Base-by-base conservation (phyloP, 53 echinoderm and acorn worm genomes). In the Antedon mediterranea region DNA sequence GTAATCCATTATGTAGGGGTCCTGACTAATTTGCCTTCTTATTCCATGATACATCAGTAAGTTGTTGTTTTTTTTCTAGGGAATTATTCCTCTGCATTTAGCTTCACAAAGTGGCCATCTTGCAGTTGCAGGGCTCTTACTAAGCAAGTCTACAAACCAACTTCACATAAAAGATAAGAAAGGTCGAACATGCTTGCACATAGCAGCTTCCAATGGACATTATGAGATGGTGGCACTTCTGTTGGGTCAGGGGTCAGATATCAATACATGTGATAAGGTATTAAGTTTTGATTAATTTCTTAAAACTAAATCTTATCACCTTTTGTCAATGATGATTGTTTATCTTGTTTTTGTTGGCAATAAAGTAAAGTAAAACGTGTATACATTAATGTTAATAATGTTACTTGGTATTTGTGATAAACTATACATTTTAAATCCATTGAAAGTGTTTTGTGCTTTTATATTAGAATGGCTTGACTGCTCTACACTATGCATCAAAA, bases 131-230 rank as follows among this genome's bases (percentile, higher is more conserved):
- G 97, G 97, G 34, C 89, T 95, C 26, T 91, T 95, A 0, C 97
- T 95, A 75, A 95, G 97, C 43, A 95, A 95, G 74, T 95, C 97
- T 30, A 95, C 97, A 78, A 95, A 87, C 26, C 97, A 95, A 80
- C 84, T 95, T 14, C 97, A 95, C 33, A 89, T 92, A 76, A 95
- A 95, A 82, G 97, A 95, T 89, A 95, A 95, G 75, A 73, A 91
- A 81, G 97, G 97, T 79, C 85, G 97, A 77, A 95, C 97, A 11
- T 91, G 97, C 43, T 91, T 95, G 71, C 97, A 95, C 44, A 89
- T 91, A 32, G 97, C 97, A 57, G 85, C 97, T 30, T 88, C 97
- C 43, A 91, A 95, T 43, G 97, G 97, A 31, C 97, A 89, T 71
- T 95, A 92, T 83, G 91, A 84, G 70, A 95, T 95, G 97, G 97